Base-by-base conservation (phyloP, 2,797 vertebrate species). In the Triplophysa yarkandensis region DNA sequence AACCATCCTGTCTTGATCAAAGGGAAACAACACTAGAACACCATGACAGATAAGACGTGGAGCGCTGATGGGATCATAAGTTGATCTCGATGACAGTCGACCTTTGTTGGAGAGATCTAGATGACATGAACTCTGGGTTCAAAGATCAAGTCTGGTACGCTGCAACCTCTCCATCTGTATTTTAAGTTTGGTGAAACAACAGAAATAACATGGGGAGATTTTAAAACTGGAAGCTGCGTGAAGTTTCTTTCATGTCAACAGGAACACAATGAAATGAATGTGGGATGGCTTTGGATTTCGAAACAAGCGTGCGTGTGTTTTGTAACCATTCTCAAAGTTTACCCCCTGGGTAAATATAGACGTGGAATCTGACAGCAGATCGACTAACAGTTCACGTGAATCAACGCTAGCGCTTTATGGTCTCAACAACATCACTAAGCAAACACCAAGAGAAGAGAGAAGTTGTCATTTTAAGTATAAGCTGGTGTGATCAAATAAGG, bases 341-440 rank as follows among this genome's bases (percentile, higher is more conserved):
- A 14, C 43, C 28, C 43, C n/a, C 43, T 9, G 44, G 66, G 55
- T 82, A 79, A 52, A 77, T 71, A 75, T 79, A 79, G 77, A 52
- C 19, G 50, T 34, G 72, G 72, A 78, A 81, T 39, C 16, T 69
- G 80, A 81, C 62, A 62, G 4, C 4, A 69, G 50, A 48, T 50
- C 28, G 32, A 13, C 57, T 64, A 55, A 62, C 66, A 58, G 39
- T 50, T 52, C 30, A 17, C 27, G 43, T 60, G 58, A 65, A 17
- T 44, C 44, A 32, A 44, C 71, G 21, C 6, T 30, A 14, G 66
- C 43, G n/a, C 44, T 60, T 21, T 50, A 64, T 58, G 72, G 13
- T 43, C 9, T 44, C 25, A 64, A 19, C 3, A 7, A 13, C 16
- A 4, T 58, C 28, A n/a, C 27, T n/a, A n/a, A 55, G 13, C 25